Percentiles rank a stretch among this genome's conserved stretches.
phyloP scores from a whole-genome alignment of 2,797 vertebrate species.

The Allobates femoralis region DNA sequence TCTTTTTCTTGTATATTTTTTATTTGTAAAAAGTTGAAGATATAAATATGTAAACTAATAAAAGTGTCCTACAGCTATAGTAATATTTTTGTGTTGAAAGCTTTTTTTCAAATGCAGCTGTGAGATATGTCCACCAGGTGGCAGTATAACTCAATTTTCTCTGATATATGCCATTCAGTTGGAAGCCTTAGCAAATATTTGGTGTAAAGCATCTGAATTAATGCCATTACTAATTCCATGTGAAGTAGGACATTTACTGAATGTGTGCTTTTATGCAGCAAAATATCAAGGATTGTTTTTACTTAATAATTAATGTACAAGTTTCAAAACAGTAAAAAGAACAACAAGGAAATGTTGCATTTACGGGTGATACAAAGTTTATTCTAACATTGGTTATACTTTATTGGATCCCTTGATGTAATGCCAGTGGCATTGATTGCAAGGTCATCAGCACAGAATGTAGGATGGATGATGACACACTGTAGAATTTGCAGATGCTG shows the following conservation, averaged over 20 bases:
- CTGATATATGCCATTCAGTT: not conserved
- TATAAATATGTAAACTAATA: too few relatives aligned
- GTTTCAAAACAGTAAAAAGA: not conserved
- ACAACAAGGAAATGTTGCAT: not conserved
- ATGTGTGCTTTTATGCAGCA: not conserved
- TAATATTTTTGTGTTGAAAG: too few relatives aligned
- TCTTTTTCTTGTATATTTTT: too few relatives aligned
- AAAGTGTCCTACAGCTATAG: too few relatives aligned
- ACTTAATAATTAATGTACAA: not conserved
- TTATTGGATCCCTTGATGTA: not conserved
- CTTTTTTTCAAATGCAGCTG: not conserved
- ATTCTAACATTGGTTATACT: not conserved
- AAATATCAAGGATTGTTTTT: not conserved
- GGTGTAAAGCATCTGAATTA: not conserved
- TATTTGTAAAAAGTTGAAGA: too few relatives aligned
- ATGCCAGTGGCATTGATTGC: not conserved
- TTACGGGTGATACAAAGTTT: not conserved
- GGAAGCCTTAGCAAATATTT: constrained; percentile 23
- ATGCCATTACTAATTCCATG: constrained; percentile 4
- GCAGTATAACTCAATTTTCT: not conserved
- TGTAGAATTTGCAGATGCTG: not conserved
- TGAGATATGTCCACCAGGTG: constrained; percentile 12
- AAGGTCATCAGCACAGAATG: not conserved
- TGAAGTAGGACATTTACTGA: not conserved
- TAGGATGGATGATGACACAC: not conserved